These are phyloP conservation scores for Tenrec ecaudatus DNA, from an alignment of 2,113 vertebrate species.

Conservation along the genomic window DNA sequence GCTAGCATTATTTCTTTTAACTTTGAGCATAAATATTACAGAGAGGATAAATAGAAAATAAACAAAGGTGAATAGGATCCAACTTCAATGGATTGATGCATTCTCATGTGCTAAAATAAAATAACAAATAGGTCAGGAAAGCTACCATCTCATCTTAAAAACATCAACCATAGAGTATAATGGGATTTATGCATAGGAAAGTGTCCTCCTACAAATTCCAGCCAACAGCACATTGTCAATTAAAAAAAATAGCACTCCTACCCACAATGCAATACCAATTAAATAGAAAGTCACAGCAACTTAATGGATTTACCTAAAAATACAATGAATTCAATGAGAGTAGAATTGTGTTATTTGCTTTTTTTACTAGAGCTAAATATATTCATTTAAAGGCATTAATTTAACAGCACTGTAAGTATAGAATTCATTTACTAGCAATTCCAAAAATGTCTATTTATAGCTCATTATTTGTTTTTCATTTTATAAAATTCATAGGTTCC, in stretches of 20 bases:
- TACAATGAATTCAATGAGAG: slow-evolving; percentile 68
- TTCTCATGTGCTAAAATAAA: slow-evolving; percentile 70
- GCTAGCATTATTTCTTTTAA: slow-evolving; percentile 16
- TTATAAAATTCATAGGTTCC: slow-evolving; percentile 50
- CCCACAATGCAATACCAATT: slow-evolving; percentile 10
- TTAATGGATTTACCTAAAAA: slow-evolving; percentile 65
- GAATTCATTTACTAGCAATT: slow-evolving; percentile 56
- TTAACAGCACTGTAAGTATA: slow-evolving; percentile 50
- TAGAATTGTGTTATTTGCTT: slow-evolving; percentile 64
- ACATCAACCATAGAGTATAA: slow-evolving; percentile 60
- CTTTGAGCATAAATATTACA: slow-evolving; percentile 61
- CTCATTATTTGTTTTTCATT: slow-evolving; percentile 35
- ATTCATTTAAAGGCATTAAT: slow-evolving; percentile 62
- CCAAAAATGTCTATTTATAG: slow-evolving; percentile 65
- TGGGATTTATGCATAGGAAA: slow-evolving; percentile 66
- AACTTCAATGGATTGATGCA: slow-evolving; percentile 54
- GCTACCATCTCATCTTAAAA: slow-evolving; percentile 45
- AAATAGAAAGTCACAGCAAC: slow-evolving; percentile 55
- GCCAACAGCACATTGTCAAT: slow-evolving; percentile 46
- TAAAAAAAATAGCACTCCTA: slow-evolving; percentile 34
- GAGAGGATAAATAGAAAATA: slow-evolving; percentile 18
- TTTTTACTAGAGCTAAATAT: slow-evolving; percentile 67
- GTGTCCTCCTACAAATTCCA: slow-evolving; percentile 52
- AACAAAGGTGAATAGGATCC: slow-evolving; percentile 50
- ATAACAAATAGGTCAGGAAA: slow-evolving; percentile 55